These are phyloP conservation scores for Tenthredo distinguenda DNA, from an alignment of 2,888 invertebrate species.

Conservation along the genomic window DNA sequence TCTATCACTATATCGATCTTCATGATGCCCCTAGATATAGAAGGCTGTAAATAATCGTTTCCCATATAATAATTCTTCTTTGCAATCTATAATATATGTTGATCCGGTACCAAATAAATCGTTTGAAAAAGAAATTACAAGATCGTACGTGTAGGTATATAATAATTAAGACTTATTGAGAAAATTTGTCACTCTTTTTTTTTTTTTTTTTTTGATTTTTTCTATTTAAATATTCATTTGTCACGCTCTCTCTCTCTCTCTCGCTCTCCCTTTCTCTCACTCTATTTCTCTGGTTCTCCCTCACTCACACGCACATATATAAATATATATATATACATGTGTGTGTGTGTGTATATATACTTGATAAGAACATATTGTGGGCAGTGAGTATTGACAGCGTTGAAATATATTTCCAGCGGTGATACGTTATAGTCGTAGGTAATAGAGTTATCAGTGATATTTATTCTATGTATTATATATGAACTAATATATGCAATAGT, in stretches of 20 bases:
- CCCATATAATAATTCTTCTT: neutral
- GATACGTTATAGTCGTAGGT: neutral
- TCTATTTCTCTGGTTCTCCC: neutral
- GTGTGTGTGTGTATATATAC: neutral
- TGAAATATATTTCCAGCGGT: slow-evolving; percentile 9
- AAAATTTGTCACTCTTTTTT: neutral
- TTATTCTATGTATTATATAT: neutral
- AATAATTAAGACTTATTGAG: neutral
- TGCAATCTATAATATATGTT: slow-evolving; percentile 53
- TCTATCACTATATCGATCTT: neutral
- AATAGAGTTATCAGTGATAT: neutral
- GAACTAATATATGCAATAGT: neutral
- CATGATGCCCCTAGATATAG: neutral
- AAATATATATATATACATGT: too few relatives aligned
- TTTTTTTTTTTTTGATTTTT: neutral
- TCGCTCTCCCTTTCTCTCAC: neutral
- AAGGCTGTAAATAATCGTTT: neutral
- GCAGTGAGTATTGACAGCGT: slow-evolving; percentile 23
- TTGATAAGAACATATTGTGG: slow-evolving; percentile 31
- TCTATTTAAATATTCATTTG: slow-evolving; percentile 56
- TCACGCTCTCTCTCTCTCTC: slow-evolving; percentile 34
- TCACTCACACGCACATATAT: neutral
- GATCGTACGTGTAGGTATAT: neutral
- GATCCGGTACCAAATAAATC: neutral
- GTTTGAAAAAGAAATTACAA: neutral